Conservation (phyloP, 2,888 invertebrate species). For the Netelia inedita region DNA sequence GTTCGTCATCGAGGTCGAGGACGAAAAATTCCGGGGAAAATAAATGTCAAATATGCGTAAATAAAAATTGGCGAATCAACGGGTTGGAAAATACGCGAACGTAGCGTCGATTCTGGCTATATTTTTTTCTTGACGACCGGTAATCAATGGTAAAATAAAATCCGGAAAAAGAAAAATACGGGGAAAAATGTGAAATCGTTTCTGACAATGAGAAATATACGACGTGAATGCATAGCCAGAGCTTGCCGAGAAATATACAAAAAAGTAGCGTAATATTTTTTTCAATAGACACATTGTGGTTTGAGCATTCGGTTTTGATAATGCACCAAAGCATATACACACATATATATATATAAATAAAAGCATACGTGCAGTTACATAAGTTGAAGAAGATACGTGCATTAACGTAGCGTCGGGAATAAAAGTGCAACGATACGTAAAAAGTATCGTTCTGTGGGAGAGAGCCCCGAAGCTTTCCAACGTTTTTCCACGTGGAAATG, state of each 20-base stretch:
- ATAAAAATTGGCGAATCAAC: not conserved
- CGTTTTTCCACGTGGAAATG: conserved; percentile 46
- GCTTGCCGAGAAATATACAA: not conserved
- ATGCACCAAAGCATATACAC: not conserved
- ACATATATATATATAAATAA: not conserved
- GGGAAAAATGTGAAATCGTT: conserved; percentile 1
- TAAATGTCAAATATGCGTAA: conserved; percentile 2
- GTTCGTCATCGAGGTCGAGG: not conserved
- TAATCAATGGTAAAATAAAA: conserved; percentile 1
- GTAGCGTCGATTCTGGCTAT: not conserved
- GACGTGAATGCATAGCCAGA: not conserved
- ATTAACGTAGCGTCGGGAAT: conserved; percentile 7
- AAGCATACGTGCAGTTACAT: not conserved
- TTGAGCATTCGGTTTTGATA: not conserved
- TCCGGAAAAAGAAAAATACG: not conserved
- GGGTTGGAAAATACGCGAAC: not conserved
- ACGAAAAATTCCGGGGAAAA: not conserved
- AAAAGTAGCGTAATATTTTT: not conserved
- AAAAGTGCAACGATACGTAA: conserved; percentile 56
- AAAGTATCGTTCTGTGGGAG: conserved; percentile 35
- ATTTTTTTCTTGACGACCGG: not conserved
- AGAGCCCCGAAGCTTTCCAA: conserved; percentile 10
- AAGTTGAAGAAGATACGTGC: not conserved
- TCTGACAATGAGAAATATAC: too few species aligned
- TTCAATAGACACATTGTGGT: not conserved